phyloP scores from a whole-genome alignment of 2,113 vertebrate species.

The Spea bombifrons region DNA sequence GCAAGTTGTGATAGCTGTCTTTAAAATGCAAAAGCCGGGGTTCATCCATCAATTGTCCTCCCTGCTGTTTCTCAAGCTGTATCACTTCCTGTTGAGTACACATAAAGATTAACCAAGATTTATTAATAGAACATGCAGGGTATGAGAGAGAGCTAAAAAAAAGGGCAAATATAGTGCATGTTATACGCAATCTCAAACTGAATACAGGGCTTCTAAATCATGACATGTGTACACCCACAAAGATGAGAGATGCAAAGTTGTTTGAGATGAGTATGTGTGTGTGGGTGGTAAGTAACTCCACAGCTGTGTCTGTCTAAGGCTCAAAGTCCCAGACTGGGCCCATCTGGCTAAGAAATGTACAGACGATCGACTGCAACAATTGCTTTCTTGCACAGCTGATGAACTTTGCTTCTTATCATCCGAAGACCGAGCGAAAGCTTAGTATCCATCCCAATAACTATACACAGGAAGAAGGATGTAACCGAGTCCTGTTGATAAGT shows the following conservation, averaged over 20 bases:
- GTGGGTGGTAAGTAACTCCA: neutral
- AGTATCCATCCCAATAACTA: conserved; percentile 10
- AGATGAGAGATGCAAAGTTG: too few species aligned
- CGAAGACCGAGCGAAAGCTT: conserved; percentile 29
- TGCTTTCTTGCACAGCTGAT: conserved; percentile 20
- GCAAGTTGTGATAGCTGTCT: conserved; percentile 98
- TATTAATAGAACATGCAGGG: too few species aligned
- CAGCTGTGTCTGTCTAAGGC: neutral
- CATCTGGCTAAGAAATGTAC: conserved; percentile 10
- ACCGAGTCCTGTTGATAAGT: conserved; percentile 5
- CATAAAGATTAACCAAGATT: neutral
- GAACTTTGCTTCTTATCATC: conserved; percentile 21
- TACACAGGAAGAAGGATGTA: conserved; percentile 20
- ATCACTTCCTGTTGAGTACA: conserved; percentile 84
- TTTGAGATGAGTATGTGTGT: neutral
- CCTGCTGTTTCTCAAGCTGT: conserved; percentile 94
- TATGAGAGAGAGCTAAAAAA: too few species aligned
- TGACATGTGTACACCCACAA: too few species aligned
- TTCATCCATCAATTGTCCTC: conserved; percentile 92
- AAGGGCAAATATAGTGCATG: too few species aligned
- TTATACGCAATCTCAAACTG: too few species aligned
- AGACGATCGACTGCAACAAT: neutral
- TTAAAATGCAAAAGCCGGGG: conserved; percentile 94
- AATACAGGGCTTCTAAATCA: too few species aligned
- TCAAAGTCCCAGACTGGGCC: conserved; percentile 17